Evolutionary conservation across 2,797 vertebrate species (phyloP), one percentile per base, ranked within the genome.

Genomic region (Mormyrops boulengeri): DNA sequence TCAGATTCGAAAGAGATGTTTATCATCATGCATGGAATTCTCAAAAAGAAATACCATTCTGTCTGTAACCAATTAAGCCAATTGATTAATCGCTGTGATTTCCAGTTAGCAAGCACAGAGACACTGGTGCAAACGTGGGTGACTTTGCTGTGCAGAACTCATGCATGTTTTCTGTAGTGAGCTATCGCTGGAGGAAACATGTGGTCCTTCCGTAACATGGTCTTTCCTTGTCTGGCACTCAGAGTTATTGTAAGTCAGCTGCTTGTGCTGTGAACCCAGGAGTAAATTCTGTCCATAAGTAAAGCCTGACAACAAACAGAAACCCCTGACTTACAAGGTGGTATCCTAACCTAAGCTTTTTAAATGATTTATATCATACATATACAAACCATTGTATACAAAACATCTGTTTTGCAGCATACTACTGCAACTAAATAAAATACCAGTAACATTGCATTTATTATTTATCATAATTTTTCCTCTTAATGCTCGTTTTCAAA

Each of bases 221-320:
- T 34, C 62, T 22, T 55, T 89, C 62, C 49, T 89, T 87, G 60
- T 89, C 86, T 89, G 85, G 62, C 26, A 89, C 12, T 22, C 50
- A n/a, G 22, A 91, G 84, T 89, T 89, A 90, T 89, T 92, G 44
- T 69, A 30, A 53, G 80, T 87, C 4, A 44, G 49, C 84, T 89
- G 49, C 26, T 19, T 49, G 80, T 34, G 52, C 22, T 84, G n/a
- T 66, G 62, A 38, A 22, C 52, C 30, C 47, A 44, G 34, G 88
- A 90, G 89, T 90, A 57, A 91, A 91, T 91, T 11, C 6, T 49
- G 89, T 90, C 47, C 77, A 88, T 62, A 77, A 38, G 34, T 89
- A 47, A 82, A 88, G 57, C 50, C 53, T 34, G 41, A 38, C 86
- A 60, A 66, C 0, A 41, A 91, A 86, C 49, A 57, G 73, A 90